phyloP scores from a whole-genome alignment of 2,113 vertebrate genomes.

The Antigone vipio region DNA sequence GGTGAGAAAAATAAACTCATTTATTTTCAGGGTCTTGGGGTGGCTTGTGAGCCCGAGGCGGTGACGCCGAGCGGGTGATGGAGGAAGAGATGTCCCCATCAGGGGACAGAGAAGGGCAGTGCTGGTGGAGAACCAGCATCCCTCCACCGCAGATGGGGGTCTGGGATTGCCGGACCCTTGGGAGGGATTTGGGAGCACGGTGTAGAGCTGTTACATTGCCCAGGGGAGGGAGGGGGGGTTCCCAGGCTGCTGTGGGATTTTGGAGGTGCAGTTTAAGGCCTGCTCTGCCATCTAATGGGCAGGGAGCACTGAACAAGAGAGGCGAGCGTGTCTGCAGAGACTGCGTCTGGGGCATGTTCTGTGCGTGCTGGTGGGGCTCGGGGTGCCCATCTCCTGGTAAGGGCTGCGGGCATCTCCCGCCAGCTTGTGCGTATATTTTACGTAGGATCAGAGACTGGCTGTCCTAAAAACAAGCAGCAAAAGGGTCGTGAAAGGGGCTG shows the following conservation, averaged over 20 bases:
- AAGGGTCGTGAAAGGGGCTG: neutral
- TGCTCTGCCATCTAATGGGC: slow-evolving; percentile 11
- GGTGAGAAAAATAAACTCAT: neutral
- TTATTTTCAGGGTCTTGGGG: neutral
- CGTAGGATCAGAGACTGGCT: neutral
- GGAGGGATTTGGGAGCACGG: fast-evolving
- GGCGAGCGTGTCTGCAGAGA: fast-evolving
- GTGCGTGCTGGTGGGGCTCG: fast-evolving
- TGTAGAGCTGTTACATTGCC: neutral
- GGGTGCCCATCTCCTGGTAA: neutral
- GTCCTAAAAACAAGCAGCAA: neutral
- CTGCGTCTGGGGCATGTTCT: fast-evolving
- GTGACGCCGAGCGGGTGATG: fast-evolving
- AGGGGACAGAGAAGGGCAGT: neutral
- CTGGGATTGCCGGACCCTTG: fast-evolving
- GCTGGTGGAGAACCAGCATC: neutral
- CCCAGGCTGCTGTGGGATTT: neutral
- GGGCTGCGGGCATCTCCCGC: neutral
- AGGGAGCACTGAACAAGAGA: neutral
- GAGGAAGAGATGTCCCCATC: neutral
- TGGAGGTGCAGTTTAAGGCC: neutral
- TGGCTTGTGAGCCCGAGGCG: neutral
- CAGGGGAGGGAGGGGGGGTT: neutral
- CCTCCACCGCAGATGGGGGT: fast-evolving
- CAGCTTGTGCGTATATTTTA: fast-evolving